Percentiles rank a stretch among this genome's conserved stretches.
Evolutionary conservation across 64 coral and sea anemone species (phyloP).

Genomic region (Montipora efflorescens): DNA sequence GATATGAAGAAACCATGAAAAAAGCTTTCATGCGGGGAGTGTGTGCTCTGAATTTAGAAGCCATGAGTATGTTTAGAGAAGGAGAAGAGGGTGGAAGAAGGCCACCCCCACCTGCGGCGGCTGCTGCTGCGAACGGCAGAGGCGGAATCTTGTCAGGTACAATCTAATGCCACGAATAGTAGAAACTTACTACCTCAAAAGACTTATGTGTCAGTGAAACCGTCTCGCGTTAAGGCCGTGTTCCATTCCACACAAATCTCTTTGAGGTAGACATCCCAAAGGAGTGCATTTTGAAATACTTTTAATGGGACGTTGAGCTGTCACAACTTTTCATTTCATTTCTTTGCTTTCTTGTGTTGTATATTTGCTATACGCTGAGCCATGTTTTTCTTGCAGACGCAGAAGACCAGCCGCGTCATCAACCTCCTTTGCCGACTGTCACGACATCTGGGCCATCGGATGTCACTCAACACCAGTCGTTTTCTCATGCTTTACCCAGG

Average conservation of each 20-base stretch:
- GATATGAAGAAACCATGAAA: slow-evolving; percentile 99
- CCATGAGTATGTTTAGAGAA: slow-evolving; percentile 97
- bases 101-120: not conserved
- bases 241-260: no score
- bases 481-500: slow-evolving; percentile 38
- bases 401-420: slow-evolving; percentile 66
- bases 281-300: no score
- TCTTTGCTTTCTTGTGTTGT: no score
- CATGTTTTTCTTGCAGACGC: slow-evolving; percentile 11
- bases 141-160: not conserved
- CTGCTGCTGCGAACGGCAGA: slow-evolving; percentile 2
- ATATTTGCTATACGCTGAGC: not conserved
- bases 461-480: slow-evolving; percentile 54
- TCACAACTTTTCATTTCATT: no score
- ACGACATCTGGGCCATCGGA: slow-evolving; percentile 53
- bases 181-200: no score
- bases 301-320: no score
- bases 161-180: not conserved
- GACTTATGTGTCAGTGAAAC: no score
- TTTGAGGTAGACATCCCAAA: no score
- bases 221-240: no score
- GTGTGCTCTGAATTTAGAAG: slow-evolving; percentile 96
- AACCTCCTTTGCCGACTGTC: slow-evolving; percentile 49
- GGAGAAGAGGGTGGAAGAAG: slow-evolving; percentile 79
- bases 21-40: slow-evolving; percentile 99